These are phyloP conservation scores for Eupsilia transversa DNA, from an alignment of 2,888 invertebrate genomes.

Conservation along the genomic window DNA sequence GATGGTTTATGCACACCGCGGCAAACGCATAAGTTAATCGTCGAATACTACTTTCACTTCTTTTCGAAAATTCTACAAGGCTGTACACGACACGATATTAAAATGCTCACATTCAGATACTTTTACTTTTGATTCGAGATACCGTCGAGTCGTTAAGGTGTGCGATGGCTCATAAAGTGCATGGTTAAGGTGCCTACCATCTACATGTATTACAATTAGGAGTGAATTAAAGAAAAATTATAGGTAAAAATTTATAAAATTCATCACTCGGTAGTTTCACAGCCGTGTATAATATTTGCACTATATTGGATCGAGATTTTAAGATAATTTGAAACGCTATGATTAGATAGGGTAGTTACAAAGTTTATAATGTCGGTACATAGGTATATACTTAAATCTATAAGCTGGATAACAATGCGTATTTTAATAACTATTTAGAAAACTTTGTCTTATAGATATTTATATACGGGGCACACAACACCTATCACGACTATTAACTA, in stretches of 20 bases:
- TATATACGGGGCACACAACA: not conserved
- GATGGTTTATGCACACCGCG: too few relatives aligned
- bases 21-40: not conserved
- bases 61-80: not conserved
- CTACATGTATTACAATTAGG: conserved; percentile 33
- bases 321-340: conserved; percentile 25
- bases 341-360: conserved; percentile 14
- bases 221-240: conserved; percentile 52
- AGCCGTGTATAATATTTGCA: conserved; percentile 80
- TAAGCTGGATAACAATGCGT: conserved; percentile 8
- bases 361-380: conserved; percentile 23
- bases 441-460: conserved; percentile 13
- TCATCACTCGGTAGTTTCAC: conserved; percentile 80
- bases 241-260: conserved; percentile 73
- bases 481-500: not conserved
- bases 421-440: not conserved
- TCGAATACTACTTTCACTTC: not conserved
- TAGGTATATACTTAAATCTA: conserved; percentile 19
- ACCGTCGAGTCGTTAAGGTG: not conserved
- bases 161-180: conserved; percentile 5
- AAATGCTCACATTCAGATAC: not conserved
- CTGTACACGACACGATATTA: too few relatives aligned
- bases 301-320: conserved; percentile 62
- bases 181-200: conserved; percentile 18
- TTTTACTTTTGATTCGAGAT: not conserved